Evolutionary conservation across 2,888 invertebrate species (phyloP).

Genomic region (Tetramorium bicarinatum): DNA sequence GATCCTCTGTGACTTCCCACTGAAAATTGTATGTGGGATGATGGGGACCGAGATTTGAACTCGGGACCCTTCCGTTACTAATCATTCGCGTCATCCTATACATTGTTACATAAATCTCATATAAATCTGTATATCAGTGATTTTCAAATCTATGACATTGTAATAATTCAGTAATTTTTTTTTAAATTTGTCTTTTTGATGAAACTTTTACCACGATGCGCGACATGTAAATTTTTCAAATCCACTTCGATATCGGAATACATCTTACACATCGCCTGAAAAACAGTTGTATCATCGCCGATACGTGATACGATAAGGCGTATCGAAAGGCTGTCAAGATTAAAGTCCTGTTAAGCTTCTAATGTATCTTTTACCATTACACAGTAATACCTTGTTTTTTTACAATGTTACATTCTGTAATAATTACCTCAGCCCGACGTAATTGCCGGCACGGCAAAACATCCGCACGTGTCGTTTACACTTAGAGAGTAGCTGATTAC

Average conservation of each 20-base stretch:
- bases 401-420: constrained; percentile 4
- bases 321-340: background rate
- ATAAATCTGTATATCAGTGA: background rate
- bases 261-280: background rate
- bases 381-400: background rate
- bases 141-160: background rate
- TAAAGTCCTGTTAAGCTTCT: background rate
- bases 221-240: background rate
- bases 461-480: constrained; percentile 29
- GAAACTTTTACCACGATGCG: background rate
- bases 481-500: constrained; percentile 35
- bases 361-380: background rate
- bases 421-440: constrained; percentile 17
- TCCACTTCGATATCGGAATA: background rate
- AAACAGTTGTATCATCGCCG: background rate
- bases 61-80: no score
- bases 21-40: no score
- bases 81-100: no score
- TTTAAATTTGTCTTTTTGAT: background rate
- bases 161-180: background rate
- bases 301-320: background rate
- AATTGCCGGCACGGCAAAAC: constrained; percentile 20
- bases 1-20: no score
- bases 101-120: background rate
- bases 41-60: no score